Evolutionary conservation across 2,113 vertebrate genomes (phyloP).

Genomic region (Boulengeromyrus knoepffleri): DNA sequence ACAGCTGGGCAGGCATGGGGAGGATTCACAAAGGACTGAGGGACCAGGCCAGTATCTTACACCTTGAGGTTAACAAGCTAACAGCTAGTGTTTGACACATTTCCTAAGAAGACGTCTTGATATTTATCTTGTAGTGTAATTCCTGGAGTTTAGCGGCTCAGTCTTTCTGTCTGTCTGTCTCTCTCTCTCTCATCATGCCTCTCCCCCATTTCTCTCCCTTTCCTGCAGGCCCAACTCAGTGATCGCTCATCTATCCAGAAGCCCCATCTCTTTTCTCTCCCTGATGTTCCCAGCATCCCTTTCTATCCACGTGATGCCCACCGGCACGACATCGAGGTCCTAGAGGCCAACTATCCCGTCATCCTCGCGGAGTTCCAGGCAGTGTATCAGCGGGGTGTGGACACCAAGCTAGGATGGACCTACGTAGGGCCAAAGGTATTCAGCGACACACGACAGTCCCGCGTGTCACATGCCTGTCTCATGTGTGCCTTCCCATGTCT

Average conservation of each 20-base stretch:
- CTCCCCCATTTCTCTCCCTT: not conserved
- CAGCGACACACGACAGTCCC: not conserved
- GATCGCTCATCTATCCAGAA: slow-evolving; percentile 70
- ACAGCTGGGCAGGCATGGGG: slow-evolving; percentile 83
- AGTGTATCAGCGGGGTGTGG: slow-evolving; percentile 61
- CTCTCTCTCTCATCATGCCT: not conserved
- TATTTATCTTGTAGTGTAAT: not conserved
- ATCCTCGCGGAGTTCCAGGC: slow-evolving; percentile 72
- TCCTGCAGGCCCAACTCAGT: slow-evolving; percentile 48
- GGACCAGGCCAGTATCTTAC: slow-evolving; percentile 51
- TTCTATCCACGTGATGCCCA: slow-evolving; percentile 79
- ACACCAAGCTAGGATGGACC: slow-evolving; percentile 66
- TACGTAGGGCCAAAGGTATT: slow-evolving; percentile 60
- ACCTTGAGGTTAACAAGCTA: not conserved
- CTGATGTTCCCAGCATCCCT: slow-evolving; percentile 75
- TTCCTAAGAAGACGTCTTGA: not conserved
- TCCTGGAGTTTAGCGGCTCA: not conserved
- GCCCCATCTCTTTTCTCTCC: slow-evolving; percentile 75
- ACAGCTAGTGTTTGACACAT: not conserved
- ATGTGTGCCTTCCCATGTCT: not conserved
- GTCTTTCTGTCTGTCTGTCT: not conserved
- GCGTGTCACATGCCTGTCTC: not conserved
- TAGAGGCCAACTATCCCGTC: slow-evolving; percentile 68
- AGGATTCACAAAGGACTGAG: slow-evolving; percentile 70
- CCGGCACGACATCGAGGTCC: slow-evolving; percentile 75